These are phyloP conservation scores for Lycorma delicatula DNA, from an alignment of 1,140 invertebrate species.

Conservation along the genomic window DNA sequence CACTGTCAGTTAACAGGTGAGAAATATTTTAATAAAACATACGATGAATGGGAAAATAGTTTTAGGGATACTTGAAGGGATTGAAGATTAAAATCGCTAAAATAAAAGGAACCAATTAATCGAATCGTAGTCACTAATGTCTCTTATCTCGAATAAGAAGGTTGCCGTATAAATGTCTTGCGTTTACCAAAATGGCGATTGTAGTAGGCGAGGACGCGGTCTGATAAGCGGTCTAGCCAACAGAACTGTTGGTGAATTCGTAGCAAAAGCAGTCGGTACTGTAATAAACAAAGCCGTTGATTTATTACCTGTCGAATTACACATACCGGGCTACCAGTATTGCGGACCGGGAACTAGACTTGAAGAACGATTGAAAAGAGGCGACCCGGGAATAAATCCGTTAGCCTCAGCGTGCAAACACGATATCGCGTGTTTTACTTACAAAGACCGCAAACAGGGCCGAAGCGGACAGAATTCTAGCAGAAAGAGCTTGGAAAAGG, in stretches of 20 bases:
- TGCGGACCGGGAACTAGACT: constrained; percentile 39
- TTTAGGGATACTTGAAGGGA: no score
- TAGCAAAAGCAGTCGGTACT: background rate
- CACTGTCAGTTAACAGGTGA: no score
- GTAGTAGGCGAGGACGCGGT: no score
- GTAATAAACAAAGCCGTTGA: background rate
- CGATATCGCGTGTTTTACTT: constrained; percentile 35
- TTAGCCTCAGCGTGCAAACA: constrained; percentile 39
- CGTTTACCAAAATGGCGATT: no score
- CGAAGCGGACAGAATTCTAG: constrained; percentile 34
- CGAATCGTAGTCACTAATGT: no score
- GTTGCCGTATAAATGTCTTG: no score
- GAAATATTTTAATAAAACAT: no score
- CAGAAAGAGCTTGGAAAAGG: constrained; percentile 32
- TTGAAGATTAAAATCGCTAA: no score
- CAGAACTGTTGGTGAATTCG: no score
- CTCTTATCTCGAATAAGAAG: no score
- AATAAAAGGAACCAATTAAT: no score
- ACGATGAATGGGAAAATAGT: no score
- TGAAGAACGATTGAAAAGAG: constrained; percentile 34
- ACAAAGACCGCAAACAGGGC: constrained; percentile 33
- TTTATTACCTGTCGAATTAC: constrained; percentile 6
- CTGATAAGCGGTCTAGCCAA: background rate
- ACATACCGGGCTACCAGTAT: constrained; percentile 23
- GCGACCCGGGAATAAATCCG: constrained; percentile 36